Percentiles rank a stretch among this genome's conserved stretches.
These are phyloP conservation scores for Macrophya alboannulata DNA, from an alignment of 2,888 invertebrate species.

Conservation along the genomic window DNA sequence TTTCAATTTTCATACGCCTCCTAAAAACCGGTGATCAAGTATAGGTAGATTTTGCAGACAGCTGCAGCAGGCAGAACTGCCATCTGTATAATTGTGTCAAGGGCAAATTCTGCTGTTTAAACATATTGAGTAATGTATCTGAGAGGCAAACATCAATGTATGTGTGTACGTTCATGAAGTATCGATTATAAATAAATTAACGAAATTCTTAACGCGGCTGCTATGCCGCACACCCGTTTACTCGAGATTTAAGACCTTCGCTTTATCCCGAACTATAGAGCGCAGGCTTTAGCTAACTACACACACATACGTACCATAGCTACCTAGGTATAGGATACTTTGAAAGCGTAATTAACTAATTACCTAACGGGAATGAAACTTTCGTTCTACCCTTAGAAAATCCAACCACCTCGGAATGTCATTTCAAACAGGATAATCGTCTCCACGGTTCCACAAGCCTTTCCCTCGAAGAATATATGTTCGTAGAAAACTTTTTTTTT, in stretches of 20 bases:
- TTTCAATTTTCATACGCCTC: not conserved
- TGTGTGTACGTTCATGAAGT: no score
- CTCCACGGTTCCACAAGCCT: not conserved
- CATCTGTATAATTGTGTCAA: not conserved
- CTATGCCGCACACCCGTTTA: not conserved
- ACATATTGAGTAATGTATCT: not conserved
- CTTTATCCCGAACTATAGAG: not conserved
- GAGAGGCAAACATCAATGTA: not conserved
- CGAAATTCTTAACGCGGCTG: not conserved
- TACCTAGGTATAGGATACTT: conserved; percentile 5
- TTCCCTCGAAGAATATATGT: not conserved
- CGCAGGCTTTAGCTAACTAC: not conserved
- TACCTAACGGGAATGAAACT: conserved; percentile 37
- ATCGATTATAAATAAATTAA: conserved; percentile 26
- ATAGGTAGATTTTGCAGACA: not conserved
- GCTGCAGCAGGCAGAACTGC: not conserved
- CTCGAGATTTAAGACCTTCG: not conserved
- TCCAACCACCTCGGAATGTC: conserved; percentile 21
- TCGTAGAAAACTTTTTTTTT: not conserved
- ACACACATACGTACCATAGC: not conserved
- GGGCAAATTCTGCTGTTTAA: not conserved
- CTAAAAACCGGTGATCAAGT: not conserved
- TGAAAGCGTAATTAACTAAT: conserved; percentile 51
- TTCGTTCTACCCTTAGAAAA: conserved; percentile 15
- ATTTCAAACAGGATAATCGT: conserved; percentile 35